Evolutionary conservation across 2,888 invertebrate genomes (phyloP).

Genomic region (Entomobrya proxima): DNA sequence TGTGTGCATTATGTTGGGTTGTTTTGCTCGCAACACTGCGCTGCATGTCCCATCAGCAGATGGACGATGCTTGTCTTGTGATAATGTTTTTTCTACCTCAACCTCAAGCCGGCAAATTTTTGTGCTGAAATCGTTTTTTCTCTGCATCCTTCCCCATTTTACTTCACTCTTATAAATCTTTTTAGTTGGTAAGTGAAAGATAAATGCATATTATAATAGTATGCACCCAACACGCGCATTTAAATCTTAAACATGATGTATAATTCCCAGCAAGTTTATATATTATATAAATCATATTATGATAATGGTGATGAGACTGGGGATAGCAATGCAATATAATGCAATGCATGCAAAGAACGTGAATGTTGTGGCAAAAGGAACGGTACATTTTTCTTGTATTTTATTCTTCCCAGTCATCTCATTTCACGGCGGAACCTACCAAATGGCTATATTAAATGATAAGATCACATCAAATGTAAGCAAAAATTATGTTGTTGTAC

Average conservation of each 20-base stretch:
- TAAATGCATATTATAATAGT: background rate
- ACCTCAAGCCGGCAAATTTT: no score
- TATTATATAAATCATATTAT: no score
- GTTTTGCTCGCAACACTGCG: background rate
- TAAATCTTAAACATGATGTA: background rate
- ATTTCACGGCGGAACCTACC: conserved; percentile 18
- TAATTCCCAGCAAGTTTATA: background rate
- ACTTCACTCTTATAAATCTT: background rate
- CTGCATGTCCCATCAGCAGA: conserved; percentile 4
- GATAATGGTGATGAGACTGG: background rate
- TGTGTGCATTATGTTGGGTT: conserved; percentile 1
- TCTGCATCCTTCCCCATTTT: background rate
- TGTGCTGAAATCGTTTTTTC: conserved; percentile 16
- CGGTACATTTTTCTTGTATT: conserved; percentile 41
- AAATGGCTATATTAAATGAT: conserved; percentile 8
- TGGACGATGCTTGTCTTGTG: background rate
- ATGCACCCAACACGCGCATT: background rate
- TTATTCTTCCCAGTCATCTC: conserved; percentile 14
- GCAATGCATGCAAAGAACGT: background rate
- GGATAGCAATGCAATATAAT: no score
- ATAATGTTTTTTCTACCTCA: background rate
- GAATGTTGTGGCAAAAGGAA: conserved; percentile 41
- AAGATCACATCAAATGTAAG: conserved; percentile 32
- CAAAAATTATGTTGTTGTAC: conserved; percentile 14
- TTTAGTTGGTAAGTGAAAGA: conserved; percentile 5